Percentiles rank a stretch among this genome's conserved stretches.
These are phyloP conservation scores for Morelia viridis DNA, from an alignment of 2,797 vertebrate genomes.

Conservation along the genomic window DNA sequence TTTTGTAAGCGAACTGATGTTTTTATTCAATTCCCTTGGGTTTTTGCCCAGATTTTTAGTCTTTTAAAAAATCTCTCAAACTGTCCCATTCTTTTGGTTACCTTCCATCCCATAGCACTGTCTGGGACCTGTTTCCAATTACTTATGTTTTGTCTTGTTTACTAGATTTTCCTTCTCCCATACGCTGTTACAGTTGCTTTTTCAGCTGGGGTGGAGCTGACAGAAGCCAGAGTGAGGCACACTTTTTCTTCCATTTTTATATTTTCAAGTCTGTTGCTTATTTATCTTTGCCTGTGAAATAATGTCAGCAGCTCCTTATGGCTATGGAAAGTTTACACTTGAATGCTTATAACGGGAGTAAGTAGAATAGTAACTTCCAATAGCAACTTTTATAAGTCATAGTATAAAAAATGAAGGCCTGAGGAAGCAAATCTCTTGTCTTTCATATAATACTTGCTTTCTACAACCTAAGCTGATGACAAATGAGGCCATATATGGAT, in stretches of 20 bases:
- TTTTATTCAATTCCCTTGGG: slow-evolving; percentile 61
- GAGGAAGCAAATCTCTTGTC: background rate
- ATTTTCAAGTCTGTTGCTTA: slow-evolving; percentile 36
- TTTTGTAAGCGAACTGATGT: slow-evolving; percentile 63
- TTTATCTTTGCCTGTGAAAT: slow-evolving; percentile 42
- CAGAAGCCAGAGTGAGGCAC: slow-evolving; percentile 38
- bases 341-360: slow-evolving; percentile 13
- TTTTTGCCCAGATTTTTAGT: slow-evolving; percentile 58
- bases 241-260: slow-evolving; percentile 24
- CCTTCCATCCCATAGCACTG: slow-evolving; percentile 24
- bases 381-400: slow-evolving; percentile 26
- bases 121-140: slow-evolving; percentile 49
- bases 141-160: slow-evolving; percentile 54
- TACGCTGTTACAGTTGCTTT: slow-evolving; percentile 2
- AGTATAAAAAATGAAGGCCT: background rate
- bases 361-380: slow-evolving; percentile 6
- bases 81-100: slow-evolving; percentile 40
- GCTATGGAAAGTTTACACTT: slow-evolving; percentile 44
- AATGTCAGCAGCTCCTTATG: slow-evolving; percentile 34
- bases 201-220: slow-evolving; percentile 11
- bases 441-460: background rate
- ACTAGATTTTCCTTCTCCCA: slow-evolving; percentile 40
- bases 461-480: background rate
- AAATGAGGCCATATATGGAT: background rate
- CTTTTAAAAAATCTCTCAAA: slow-evolving; percentile 58